Evolutionary conservation across 2,113 vertebrate species (phyloP), one percentile per base, ranked within the genome.

Genomic region (Rafetus swinhoei): DNA sequence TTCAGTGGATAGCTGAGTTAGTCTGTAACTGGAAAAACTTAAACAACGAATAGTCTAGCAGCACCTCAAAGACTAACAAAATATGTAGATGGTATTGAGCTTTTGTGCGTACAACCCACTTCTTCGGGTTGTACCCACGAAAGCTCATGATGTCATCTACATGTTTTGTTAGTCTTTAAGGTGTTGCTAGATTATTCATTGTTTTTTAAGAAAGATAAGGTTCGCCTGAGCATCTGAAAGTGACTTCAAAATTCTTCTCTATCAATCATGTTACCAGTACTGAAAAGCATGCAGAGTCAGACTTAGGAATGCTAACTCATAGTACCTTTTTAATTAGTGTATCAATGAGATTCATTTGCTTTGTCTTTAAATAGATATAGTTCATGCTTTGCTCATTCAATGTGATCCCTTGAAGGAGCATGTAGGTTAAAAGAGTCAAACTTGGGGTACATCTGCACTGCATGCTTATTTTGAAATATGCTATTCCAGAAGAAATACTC

Each of bases 391-490:
- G 11, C 27, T 80, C 92, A 76, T 79, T 94, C 0, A 1, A 13
- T 79, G 52, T 93, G 82, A 81, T 7, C 35, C 85, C 88, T 15
- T 89, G 91, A 84, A 89, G 92, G 59, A 97, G 62, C 83, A 18
- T 81, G 1, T 55, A 2, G 80, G 56, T 53, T 92, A 77, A 93
- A 76, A 82, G 55, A 88, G 72, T 18, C 50, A 90, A 88, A 81
- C 74, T 90, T 45, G 45, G 45, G 45, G 45, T 45, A 45, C 45
- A 45, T 6, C 45, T 45, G 45, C 45, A 45, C 45, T 45, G 45
- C 45, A 45, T 45, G 45, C 45, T 45, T 45, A 5, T 45, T 45
- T 45, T 45, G 45, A 45, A 45, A 45, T 45, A 5, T 45, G 45
- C 45, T 45, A 45, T 45, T 45, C 45, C 45, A 45, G 45, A 45